Conservation (phyloP, 1,140 invertebrate genomes). For the Hyphantria cunea region DNA sequence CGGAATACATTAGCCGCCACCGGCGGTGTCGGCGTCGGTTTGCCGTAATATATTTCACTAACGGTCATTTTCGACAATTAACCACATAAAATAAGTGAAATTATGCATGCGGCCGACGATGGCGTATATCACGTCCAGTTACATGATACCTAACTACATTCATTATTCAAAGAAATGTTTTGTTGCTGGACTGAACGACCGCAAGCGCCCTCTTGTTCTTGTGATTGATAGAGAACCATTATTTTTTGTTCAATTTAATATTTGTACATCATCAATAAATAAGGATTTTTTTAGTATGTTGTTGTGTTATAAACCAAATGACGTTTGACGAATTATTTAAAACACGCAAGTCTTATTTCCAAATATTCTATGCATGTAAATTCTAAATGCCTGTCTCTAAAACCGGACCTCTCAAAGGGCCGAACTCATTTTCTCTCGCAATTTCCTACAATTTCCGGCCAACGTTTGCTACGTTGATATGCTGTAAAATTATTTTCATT, state of each 20-base stretch:
- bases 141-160: conserved; percentile 78
- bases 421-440: conserved; percentile 80
- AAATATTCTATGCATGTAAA: conserved; percentile 28
- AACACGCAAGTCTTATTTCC: background rate
- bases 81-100: conserved; percentile 82
- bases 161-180: conserved; percentile 82
- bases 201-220: conserved; percentile 73
- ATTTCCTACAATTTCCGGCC: conserved; percentile 81
- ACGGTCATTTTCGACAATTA: conserved; percentile 82
- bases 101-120: conserved; percentile 80
- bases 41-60: conserved; percentile 77
- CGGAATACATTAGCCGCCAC: conserved; percentile 75
- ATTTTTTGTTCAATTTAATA: conserved; percentile 51
- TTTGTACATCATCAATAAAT: conserved; percentile 27
- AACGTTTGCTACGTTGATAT: conserved; percentile 68
- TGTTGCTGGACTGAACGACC: conserved; percentile 69
- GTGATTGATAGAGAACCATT: conserved; percentile 78
- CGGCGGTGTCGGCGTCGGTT: conserved; percentile 60
- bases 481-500: conserved; percentile 72
- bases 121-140: conserved; percentile 81
- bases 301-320: background rate
- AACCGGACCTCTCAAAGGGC: conserved; percentile 69
- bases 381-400: conserved; percentile 41
- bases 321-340: background rate
- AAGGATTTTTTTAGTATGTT: background rate